Percentiles rank a stretch among this genome's conserved stretches.
Evolutionary conservation across 2,888 invertebrate species (phyloP).

Genomic region (Urechis unicinctus): DNA sequence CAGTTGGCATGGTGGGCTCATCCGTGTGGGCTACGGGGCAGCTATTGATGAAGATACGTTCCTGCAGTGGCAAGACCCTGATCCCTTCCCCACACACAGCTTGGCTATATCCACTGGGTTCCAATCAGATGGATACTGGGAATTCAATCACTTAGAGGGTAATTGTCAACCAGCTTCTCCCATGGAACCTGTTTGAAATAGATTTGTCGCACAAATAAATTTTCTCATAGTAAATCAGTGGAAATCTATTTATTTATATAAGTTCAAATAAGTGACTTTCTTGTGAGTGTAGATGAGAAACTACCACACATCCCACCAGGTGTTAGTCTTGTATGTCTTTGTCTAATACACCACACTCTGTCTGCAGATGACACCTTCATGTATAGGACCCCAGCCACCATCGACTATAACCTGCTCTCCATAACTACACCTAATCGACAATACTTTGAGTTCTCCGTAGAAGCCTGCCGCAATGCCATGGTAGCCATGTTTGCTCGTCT

Average conservation of each 20-base stretch:
- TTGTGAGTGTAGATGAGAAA: too few species aligned
- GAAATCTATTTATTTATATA: too few species aligned
- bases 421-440: background rate
- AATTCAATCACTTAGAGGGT: conserved; percentile 1
- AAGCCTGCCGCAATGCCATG: conserved; percentile 3
- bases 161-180: too few species aligned
- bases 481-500: background rate
- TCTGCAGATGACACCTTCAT: conserved; percentile 2
- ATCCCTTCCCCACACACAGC: background rate
- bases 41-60: background rate
- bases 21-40: conserved; percentile 8
- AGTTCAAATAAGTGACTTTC: too few species aligned
- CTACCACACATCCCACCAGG: too few species aligned
- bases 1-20: conserved; percentile 2
- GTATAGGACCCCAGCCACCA: background rate
- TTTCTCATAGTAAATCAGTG: too few species aligned
- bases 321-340: background rate
- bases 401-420: background rate
- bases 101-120: conserved; percentile 1
- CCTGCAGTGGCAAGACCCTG: conserved; percentile 5
- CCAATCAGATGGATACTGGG: conserved; percentile 1
- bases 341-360: too few species aligned
- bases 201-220: too few species aligned
- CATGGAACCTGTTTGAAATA: too few species aligned
- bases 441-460: conserved; percentile 3